Percentiles rank a stretch among this genome's conserved stretches.
phyloP scores from a whole-genome alignment of 1,140 invertebrate genomes.

The Daktulosphaira vitifoliae region DNA sequence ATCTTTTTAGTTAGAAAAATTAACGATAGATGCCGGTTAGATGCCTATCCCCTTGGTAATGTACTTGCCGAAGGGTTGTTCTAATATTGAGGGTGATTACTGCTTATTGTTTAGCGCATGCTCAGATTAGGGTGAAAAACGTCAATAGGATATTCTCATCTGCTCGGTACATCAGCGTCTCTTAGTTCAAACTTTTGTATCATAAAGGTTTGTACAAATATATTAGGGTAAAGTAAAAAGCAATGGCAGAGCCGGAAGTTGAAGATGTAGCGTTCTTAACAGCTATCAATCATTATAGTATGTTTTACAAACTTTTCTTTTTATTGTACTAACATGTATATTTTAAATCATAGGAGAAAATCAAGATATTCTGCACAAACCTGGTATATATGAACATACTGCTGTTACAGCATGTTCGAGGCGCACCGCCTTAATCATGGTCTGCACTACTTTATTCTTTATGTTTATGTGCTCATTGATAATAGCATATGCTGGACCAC shows the following conservation, averaged over 20 bases:
- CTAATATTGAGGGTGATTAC: too few relatives aligned
- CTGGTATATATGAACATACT: conserved; percentile 63
- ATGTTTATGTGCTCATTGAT: conserved; percentile 75
- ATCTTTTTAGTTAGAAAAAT: too few relatives aligned
- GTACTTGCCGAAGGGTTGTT: background rate
- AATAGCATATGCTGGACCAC: conserved; percentile 79
- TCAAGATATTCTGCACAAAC: conserved; percentile 57
- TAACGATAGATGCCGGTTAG: background rate
- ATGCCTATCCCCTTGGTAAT: background rate
- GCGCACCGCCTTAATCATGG: conserved; percentile 68
- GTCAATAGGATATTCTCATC: conserved; percentile 19
- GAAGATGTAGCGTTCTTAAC: conserved; percentile 87
- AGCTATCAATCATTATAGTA: conserved; percentile 48
- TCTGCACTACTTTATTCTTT: conserved; percentile 63
- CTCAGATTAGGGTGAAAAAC: conserved; percentile 7
- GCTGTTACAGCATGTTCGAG: conserved; percentile 79
- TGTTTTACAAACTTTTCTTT: conserved; percentile 1
- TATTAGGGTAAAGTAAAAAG: background rate
- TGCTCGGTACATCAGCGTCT: background rate
- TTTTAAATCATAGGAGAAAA: conserved; percentile 53
- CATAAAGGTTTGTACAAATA: too few relatives aligned
- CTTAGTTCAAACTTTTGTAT: too few relatives aligned
- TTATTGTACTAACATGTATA: conserved; percentile 34
- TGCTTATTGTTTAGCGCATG: background rate
- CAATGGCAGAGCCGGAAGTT: conserved; percentile 78